phyloP scores from a whole-genome alignment of 1,140 invertebrate genomes.

The Dryas iulia region DNA sequence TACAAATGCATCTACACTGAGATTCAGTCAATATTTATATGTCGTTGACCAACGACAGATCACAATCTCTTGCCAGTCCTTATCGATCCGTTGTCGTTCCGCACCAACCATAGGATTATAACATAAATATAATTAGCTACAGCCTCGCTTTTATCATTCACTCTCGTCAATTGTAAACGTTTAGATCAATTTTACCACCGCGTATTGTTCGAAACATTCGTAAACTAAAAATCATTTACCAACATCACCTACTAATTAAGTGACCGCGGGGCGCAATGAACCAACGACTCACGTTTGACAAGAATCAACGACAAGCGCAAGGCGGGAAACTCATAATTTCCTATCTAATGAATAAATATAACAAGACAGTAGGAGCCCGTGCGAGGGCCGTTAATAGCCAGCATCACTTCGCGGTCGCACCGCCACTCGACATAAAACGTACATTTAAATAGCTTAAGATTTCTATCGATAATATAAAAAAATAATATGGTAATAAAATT shows the following conservation, averaged over 20 bases:
- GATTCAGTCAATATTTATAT: slow-evolving; percentile 81
- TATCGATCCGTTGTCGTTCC: slow-evolving; percentile 68
- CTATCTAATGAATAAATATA: slow-evolving; percentile 79
- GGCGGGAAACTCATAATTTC: slow-evolving; percentile 74
- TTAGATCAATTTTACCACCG: not conserved
- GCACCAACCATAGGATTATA: slow-evolving; percentile 73
- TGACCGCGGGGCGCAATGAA: not conserved
- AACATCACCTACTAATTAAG: not conserved
- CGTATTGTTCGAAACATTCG: not conserved
- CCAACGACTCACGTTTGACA: not conserved
- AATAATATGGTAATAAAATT: slow-evolving; percentile 81
- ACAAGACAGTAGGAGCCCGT: slow-evolving; percentile 62
- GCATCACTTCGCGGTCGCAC: slow-evolving; percentile 77
- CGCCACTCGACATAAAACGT: slow-evolving; percentile 73
- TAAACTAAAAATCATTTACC: not conserved
- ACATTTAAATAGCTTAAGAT: slow-evolving; percentile 76
- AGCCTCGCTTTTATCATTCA: slow-evolving; percentile 31
- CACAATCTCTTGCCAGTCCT: slow-evolving; percentile 79
- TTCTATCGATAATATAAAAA: slow-evolving; percentile 78
- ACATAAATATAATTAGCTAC: slow-evolving; percentile 80
- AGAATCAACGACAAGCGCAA: not conserved
- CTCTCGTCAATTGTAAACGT: slow-evolving; percentile 40
- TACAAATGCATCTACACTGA: slow-evolving; percentile 81
- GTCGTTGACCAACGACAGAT: slow-evolving; percentile 80
- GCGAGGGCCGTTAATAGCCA: slow-evolving; percentile 63